A percentile compares a stretch with the other conserved stretches of the same genome.
Conservation (phyloP, 2,888 invertebrate species). For the Trachelus stipa region DNA sequence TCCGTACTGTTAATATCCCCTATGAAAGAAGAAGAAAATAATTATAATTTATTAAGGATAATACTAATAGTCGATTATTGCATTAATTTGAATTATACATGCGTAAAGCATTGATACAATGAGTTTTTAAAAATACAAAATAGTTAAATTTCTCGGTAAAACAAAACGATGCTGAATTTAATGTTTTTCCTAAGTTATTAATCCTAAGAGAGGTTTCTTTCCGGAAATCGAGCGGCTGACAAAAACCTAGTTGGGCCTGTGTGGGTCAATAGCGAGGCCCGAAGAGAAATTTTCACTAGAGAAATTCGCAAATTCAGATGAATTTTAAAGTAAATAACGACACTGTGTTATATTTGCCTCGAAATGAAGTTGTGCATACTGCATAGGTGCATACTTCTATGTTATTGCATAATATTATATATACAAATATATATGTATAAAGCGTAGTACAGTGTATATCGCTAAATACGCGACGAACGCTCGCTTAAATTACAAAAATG, state of each 20-base stretch:
- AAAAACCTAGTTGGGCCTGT: no score
- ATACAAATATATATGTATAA: background rate
- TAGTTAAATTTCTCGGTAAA: background rate
- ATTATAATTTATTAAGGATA: background rate
- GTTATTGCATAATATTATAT: background rate
- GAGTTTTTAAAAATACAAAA: background rate
- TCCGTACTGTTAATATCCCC: background rate
- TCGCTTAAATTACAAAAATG: background rate
- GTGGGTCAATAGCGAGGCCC: background rate
- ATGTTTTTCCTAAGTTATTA: background rate
- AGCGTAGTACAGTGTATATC: background rate
- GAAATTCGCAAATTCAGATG: background rate
- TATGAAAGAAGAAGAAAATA: background rate
- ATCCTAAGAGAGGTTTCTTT: background rate
- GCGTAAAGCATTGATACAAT: background rate
- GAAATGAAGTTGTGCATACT: background rate
- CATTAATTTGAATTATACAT: background rate
- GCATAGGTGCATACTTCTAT: background rate
- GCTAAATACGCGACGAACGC: background rate
- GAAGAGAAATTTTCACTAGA: background rate
- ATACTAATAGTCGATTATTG: background rate
- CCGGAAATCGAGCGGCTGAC: background rate
- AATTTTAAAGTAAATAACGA: background rate
- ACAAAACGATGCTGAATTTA: background rate
- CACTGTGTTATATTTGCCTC: background rate